A percentile compares a stretch with the other conserved stretches of the same genome.
Evolutionary conservation across 2,113 vertebrate genomes (phyloP).

Genomic region (Rhinoptilus africanus): DNA sequence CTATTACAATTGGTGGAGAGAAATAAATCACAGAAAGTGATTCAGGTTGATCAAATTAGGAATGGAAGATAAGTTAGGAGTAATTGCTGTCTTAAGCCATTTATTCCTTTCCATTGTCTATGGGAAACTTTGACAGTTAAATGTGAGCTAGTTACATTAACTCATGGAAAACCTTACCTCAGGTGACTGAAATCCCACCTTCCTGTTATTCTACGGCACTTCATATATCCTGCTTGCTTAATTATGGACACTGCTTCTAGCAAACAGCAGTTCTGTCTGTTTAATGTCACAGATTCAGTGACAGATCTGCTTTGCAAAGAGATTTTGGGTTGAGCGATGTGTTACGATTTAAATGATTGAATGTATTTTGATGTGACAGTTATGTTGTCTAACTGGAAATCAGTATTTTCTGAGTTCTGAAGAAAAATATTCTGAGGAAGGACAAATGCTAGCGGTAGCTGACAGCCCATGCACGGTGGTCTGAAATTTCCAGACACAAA

Average conservation of each 20-base stretch:
- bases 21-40: background rate
- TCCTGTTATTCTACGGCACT: background rate
- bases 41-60: conserved; percentile 18
- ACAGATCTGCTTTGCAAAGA: background rate
- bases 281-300: background rate
- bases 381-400: background rate
- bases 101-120: conserved; percentile 14
- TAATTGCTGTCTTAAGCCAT: conserved; percentile 15
- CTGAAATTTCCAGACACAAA: conserved; percentile 24
- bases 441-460: background rate
- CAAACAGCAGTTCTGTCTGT: conserved; percentile 2
- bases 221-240: conserved; percentile 7
- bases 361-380: conserved; percentile 20
- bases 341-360: background rate
- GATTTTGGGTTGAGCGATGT: conserved; percentile 7
- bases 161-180: background rate
- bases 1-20: background rate
- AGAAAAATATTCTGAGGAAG: background rate
- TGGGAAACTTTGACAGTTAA: background rate
- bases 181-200: conserved; percentile 21
- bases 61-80: background rate
- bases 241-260: conserved; percentile 32
- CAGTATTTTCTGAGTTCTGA: background rate
- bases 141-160: background rate
- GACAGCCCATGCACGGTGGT: background rate